Evolutionary conservation across 1,140 invertebrate species (phyloP).

Genomic region (Ceratosolen fusciceps): DNA sequence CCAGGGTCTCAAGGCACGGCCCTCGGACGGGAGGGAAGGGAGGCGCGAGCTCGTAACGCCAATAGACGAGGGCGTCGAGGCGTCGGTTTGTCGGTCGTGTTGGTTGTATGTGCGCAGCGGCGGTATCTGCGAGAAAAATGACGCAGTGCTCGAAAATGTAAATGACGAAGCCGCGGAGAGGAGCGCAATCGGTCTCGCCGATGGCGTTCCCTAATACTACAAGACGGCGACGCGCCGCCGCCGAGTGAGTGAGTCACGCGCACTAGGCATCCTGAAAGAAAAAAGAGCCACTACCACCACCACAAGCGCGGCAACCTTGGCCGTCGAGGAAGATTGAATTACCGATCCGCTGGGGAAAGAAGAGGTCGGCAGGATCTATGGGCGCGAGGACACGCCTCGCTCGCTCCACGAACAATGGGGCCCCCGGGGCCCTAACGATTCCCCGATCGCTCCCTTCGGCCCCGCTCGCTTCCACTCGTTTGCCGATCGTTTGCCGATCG

Average conservation of each 20-base stretch:
- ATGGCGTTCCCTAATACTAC: neutral
- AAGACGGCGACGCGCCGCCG: neutral
- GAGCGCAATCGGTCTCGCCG: neutral
- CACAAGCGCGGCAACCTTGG: conserved; percentile 19
- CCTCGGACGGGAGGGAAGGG: too few relatives aligned
- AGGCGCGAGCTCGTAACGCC: too few relatives aligned
- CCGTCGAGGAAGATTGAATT: conserved; percentile 28
- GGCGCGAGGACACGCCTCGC: conserved; percentile 19
- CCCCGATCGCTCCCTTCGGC: neutral
- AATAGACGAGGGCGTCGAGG: too few relatives aligned
- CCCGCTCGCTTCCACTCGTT: neutral
- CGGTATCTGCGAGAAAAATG: conserved; percentile 10
- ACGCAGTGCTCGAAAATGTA: conserved; percentile 38
- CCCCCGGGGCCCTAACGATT: neutral
- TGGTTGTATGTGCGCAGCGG: neutral
- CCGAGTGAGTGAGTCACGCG: conserved; percentile 15
- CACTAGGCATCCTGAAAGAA: conserved; percentile 25
- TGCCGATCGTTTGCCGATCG: neutral
- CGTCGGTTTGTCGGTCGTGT: neutral
- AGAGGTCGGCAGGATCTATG: neutral
- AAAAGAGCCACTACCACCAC: neutral
- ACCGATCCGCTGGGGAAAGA: conserved; percentile 6
- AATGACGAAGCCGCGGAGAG: conserved; percentile 35
- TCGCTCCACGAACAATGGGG: conserved; percentile 15
- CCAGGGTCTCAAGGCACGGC: too few relatives aligned